Percentiles rank a stretch among this genome's conserved stretches.
Conservation (phyloP, 64 coral and sea anemone genomes). For the Acropora tenuis region DNA sequence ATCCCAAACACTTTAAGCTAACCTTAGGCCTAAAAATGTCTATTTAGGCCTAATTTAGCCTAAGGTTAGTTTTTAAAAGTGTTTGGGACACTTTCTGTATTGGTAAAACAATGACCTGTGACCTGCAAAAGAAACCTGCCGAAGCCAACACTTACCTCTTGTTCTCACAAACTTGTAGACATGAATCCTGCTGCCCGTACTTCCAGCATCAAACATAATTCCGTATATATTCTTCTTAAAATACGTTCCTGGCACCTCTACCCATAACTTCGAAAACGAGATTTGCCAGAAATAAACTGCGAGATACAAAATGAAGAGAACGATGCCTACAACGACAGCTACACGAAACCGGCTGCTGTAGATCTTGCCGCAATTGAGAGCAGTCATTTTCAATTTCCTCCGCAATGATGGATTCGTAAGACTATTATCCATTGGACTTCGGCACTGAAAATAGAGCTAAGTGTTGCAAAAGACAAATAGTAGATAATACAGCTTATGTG, state of each 20-base stretch:
- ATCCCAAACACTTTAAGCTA: too few relatives aligned
- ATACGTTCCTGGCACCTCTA: neutral
- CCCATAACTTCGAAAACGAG: neutral
- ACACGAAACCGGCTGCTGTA: slow-evolving; percentile 19
- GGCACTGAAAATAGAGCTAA: neutral
- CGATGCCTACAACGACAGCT: neutral
- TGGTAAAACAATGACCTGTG: too few relatives aligned
- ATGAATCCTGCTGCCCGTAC: slow-evolving; percentile 95
- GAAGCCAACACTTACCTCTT: slow-evolving; percentile 28
- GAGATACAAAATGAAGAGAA: neutral
- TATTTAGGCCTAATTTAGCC: too few relatives aligned
- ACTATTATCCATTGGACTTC: neutral
- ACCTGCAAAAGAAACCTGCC: too few relatives aligned
- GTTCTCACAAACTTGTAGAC: slow-evolving; percentile 74
- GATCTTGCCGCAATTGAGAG: neutral
- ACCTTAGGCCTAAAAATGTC: too few relatives aligned
- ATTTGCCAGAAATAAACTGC: neutral
- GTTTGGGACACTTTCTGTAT: too few relatives aligned
- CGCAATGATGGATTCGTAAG: neutral
- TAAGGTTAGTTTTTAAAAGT: too few relatives aligned
- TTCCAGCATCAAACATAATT: slow-evolving; percentile 98
- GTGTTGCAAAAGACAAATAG: neutral
- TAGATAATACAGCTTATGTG: neutral
- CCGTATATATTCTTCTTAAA: slow-evolving; percentile 30
- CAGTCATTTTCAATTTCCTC: neutral